phyloP scores from a whole-genome alignment of 2,797 vertebrate genomes.

The Periophthalmus magnuspinnatus region DNA sequence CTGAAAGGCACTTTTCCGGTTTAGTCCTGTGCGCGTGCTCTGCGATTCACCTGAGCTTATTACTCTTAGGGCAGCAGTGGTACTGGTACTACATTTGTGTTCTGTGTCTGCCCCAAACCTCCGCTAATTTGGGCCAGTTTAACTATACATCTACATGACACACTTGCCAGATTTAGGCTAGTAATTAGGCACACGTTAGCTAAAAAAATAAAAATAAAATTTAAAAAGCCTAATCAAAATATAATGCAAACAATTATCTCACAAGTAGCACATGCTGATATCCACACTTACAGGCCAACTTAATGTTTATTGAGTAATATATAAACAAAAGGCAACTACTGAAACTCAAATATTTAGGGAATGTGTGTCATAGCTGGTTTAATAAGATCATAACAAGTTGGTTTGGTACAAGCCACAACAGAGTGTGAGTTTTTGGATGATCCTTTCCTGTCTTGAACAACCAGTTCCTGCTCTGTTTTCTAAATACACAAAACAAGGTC shows the following conservation, averaged over 20 bases:
- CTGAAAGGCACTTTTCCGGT: conserved; percentile 33
- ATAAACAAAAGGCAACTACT: neutral
- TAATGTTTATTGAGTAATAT: neutral
- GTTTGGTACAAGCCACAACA: conserved; percentile 8
- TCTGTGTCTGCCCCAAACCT: conserved; percentile 8
- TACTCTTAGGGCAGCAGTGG: conserved; percentile 6
- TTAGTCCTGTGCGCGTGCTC: neutral
- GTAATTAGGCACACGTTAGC: neutral
- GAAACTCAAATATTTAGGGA: neutral
- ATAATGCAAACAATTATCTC: neutral
- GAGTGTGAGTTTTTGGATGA: conserved; percentile 7
- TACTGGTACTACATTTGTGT: neutral
- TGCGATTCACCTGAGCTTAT: conserved; percentile 1
- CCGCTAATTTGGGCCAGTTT: neutral
- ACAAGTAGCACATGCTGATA: neutral
- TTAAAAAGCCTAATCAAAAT: too few species aligned
- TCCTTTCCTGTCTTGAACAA: conserved; percentile 52
- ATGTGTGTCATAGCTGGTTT: neutral
- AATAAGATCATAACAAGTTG: conserved; percentile 4
- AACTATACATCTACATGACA: neutral
- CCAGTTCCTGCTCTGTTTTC: conserved; percentile 59
- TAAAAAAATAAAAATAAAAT: neutral
- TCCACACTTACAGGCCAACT: too few species aligned
- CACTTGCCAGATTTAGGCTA: neutral
- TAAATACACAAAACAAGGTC: conserved; percentile 68